These are phyloP conservation scores for Hermetia illucens DNA, from an alignment of 1,140 invertebrate genomes.

Conservation along the genomic window DNA sequence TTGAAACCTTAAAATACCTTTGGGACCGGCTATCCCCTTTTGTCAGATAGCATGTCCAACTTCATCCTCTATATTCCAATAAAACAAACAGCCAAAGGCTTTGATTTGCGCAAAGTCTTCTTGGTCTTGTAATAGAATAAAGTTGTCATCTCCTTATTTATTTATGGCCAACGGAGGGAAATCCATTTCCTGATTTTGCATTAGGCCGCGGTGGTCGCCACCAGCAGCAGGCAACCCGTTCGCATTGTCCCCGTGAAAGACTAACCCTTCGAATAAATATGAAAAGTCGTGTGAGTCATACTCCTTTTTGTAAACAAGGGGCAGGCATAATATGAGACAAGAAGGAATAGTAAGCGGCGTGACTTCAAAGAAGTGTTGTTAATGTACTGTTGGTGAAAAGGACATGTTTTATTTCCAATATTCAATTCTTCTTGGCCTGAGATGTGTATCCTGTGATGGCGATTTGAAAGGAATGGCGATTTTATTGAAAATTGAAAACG, in stretches of 20 bases:
- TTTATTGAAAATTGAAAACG: constrained; percentile 1
- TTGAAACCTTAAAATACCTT: background rate
- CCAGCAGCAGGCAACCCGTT: background rate
- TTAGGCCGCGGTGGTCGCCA: background rate
- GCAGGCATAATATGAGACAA: no score
- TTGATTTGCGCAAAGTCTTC: background rate
- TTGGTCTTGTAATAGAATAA: background rate
- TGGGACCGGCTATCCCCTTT: background rate
- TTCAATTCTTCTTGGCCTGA: background rate
- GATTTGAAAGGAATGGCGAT: background rate
- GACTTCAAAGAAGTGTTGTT: background rate
- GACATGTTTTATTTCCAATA: background rate
- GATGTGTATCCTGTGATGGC: background rate
- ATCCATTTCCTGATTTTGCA: background rate
- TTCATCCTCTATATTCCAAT: background rate
- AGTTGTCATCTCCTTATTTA: constrained; percentile 1
- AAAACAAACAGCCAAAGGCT: background rate
- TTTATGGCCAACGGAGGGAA: background rate
- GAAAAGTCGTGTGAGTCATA: no score
- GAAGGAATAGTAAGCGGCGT: no score
- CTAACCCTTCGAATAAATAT: no score
- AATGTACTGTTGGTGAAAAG: background rate
- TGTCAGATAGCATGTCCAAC: background rate
- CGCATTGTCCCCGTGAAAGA: no score
- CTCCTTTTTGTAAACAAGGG: no score